Conservation (phyloP, 2,797 vertebrate species). For the Denticeps clupeoides region DNA sequence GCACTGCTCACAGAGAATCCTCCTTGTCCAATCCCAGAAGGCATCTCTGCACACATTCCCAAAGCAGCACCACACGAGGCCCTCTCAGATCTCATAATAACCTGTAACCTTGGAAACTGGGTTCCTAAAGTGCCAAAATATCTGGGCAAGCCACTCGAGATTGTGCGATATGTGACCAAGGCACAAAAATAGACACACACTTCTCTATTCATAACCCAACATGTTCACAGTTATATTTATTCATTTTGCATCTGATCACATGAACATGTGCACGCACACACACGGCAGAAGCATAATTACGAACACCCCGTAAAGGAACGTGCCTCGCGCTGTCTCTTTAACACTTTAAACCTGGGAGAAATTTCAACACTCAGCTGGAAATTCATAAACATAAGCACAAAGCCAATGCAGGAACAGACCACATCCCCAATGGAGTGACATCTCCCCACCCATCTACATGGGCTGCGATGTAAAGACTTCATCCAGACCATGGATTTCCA, state of each 20-base stretch:
- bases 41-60: background rate
- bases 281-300: constrained; percentile 1
- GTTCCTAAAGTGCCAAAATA: constrained; percentile 31
- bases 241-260: constrained; percentile 2
- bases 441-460: no score
- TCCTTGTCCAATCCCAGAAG: background rate
- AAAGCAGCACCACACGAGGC: background rate
- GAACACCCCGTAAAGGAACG: constrained; percentile 11
- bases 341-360: no score
- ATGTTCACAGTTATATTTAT: no score
- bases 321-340: no score
- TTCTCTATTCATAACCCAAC: no score
- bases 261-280: constrained; percentile 3
- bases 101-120: constrained; percentile 39
- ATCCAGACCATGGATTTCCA: no score
- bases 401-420: no score
- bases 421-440: no score
- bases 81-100: constrained; percentile 26
- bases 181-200: background rate
- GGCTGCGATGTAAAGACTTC: no score
- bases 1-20: background rate
- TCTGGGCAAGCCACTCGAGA: constrained; percentile 30
- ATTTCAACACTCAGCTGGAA: no score
- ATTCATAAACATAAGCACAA: no score
- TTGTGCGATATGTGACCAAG: constrained; percentile 23